Conservation (phyloP, 92 coral and sea anemone genomes). For the Phymanthus crucifer region DNA sequence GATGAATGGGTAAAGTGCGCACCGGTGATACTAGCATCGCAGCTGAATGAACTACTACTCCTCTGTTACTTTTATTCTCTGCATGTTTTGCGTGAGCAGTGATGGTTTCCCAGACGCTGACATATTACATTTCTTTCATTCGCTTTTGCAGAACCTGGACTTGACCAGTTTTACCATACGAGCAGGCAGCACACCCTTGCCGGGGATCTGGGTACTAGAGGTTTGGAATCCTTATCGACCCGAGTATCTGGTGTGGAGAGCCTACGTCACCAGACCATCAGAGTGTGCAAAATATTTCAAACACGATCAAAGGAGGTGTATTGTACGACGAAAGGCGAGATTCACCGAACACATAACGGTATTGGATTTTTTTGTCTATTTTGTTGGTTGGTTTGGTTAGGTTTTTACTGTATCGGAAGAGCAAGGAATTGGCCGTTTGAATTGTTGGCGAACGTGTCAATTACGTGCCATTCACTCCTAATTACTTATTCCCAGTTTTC, state of each 20-base stretch:
- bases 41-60: too few species aligned
- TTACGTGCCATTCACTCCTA: too few species aligned
- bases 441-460: too few species aligned
- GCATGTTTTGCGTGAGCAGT: too few species aligned
- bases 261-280: conserved; percentile 13
- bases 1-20: too few species aligned
- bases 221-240: conserved; percentile 25
- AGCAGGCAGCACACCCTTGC: conserved; percentile 66
- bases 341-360: conserved; percentile 3
- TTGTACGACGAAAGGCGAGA: conserved; percentile 5
- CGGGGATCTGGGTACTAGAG: conserved; percentile 63
- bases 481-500: too few species aligned
- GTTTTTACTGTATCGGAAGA: too few species aligned
- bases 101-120: too few species aligned
- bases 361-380: neutral
- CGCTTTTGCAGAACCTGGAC: conserved; percentile 38
- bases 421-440: too few species aligned
- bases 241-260: neutral
- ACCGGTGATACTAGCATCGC: too few species aligned
- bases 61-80: too few species aligned
- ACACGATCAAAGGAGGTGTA: neutral
- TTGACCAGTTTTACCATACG: conserved; percentile 38
- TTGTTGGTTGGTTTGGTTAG: neutral
- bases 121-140: neutral
- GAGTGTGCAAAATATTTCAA: neutral